Evolutionary conservation across 2,888 invertebrate genomes (phyloP).

Genomic region (Poecilobothrus nobilitatus): DNA sequence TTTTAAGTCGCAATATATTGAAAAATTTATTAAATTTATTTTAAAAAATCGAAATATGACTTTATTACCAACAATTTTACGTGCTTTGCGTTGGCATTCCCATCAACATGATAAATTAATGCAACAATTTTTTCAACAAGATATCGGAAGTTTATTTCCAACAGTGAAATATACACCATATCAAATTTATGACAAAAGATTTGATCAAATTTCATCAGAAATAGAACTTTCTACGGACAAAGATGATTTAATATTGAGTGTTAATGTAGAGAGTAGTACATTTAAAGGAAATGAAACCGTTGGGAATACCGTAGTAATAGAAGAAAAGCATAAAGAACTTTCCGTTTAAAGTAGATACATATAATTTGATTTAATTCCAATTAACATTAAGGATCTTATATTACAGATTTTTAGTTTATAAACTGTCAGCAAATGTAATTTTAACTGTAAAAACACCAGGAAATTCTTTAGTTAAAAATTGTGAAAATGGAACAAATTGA

Average conservation of each 20-base stretch:
- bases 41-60: constrained; percentile 28
- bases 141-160: constrained; percentile 27
- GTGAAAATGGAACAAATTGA: constrained; percentile 56
- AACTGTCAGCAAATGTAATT: constrained; percentile 64
- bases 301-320: constrained; percentile 62
- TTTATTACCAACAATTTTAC: constrained; percentile 31
- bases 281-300: constrained; percentile 72
- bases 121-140: constrained; percentile 26
- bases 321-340: constrained; percentile 70
- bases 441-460: constrained; percentile 58
- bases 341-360: constrained; percentile 67
- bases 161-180: constrained; percentile 17
- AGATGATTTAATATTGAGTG: constrained; percentile 60
- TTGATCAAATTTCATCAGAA: constrained; percentile 45
- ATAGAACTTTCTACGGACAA: constrained; percentile 46
- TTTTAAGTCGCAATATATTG: too few relatives aligned
- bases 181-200: constrained; percentile 11
- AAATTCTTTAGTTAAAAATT: constrained; percentile 39
- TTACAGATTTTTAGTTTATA: constrained; percentile 61
- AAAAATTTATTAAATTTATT: not conserved
- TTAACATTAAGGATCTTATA: constrained; percentile 66
- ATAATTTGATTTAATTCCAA: constrained; percentile 62
- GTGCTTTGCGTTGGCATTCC: not conserved
- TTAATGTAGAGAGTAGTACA: constrained; percentile 70
- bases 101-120: constrained; percentile 34